phyloP scores from a whole-genome alignment of 64 coral and sea anemone species.

The Dendronephthya gigantea region DNA sequence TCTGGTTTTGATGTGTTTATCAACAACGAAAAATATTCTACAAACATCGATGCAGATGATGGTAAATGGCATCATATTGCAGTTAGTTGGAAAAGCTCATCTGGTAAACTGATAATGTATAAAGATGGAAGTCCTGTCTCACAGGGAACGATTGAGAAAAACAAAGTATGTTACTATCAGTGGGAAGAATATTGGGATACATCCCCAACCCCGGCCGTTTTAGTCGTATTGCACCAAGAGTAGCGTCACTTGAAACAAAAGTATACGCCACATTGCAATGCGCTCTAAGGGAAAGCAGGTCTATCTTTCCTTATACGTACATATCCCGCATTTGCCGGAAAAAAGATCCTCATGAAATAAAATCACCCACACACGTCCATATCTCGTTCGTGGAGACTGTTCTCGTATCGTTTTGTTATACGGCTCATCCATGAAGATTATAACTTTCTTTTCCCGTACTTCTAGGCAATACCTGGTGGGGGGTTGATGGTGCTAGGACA shows the following conservation, averaged over 20 bases:
- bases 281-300: no score
- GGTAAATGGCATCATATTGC: conserved; percentile 91
- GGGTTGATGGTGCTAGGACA: conserved; percentile 67
- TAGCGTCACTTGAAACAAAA: no score
- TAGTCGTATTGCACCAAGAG: no score
- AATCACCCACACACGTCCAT: no score
- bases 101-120: conserved; percentile 63
- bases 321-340: no score
- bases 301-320: no score
- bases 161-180: conserved; percentile 37
- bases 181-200: neutral
- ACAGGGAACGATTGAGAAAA: conserved; percentile 38
- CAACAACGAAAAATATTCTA: conserved; percentile 57
- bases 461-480: conserved; percentile 59
- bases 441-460: neutral
- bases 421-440: neutral
- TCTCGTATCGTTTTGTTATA: neutral
- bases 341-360: no score
- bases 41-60: conserved; percentile 63
- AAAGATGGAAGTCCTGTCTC: conserved; percentile 77
- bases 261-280: no score
- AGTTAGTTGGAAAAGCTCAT: conserved; percentile 70
- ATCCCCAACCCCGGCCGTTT: no score
- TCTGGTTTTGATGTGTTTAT: conserved; percentile 88
- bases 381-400: no score